phyloP scores from a whole-genome alignment of 2,797 vertebrate species.

The Phalloptychus januarius region DNA sequence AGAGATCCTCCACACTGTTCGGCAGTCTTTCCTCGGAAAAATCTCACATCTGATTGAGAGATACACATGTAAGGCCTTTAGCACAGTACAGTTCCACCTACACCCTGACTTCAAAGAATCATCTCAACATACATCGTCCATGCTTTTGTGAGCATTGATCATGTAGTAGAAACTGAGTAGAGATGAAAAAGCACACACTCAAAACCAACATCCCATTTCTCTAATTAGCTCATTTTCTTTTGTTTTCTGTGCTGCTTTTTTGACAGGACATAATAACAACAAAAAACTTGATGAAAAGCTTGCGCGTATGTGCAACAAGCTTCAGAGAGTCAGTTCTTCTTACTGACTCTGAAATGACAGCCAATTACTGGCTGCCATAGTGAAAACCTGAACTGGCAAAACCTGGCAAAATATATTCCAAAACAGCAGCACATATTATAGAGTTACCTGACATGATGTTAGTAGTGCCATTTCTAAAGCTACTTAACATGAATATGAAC shows the following conservation, averaged over 20 bases:
- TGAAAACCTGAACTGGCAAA: constrained; percentile 72
- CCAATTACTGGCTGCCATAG: constrained; percentile 71
- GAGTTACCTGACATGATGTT: constrained; percentile 63
- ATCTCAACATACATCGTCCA: constrained; percentile 71
- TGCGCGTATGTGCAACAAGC: constrained; percentile 48
- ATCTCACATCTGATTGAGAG: constrained; percentile 57
- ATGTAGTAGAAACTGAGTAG: constrained; percentile 13
- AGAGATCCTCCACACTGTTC: constrained; percentile 45
- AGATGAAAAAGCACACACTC: neutral
- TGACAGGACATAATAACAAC: constrained; percentile 52
- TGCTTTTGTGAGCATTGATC: constrained; percentile 5
- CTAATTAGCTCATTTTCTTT: constrained; percentile 1
- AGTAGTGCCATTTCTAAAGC: constrained; percentile 60
- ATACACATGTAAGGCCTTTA: constrained; percentile 64
- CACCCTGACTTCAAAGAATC: constrained; percentile 78
- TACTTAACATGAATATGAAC: neutral
- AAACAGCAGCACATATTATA: constrained; percentile 67
- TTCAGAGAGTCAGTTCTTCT: constrained; percentile 28
- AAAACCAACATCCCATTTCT: constrained; percentile 8
- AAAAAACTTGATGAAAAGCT: constrained; percentile 26
- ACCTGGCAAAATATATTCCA: constrained; percentile 55
- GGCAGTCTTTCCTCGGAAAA: constrained; percentile 53
- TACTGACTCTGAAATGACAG: constrained; percentile 76
- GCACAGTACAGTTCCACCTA: constrained; percentile 82
- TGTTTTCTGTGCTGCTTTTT: constrained; percentile 14